These are phyloP conservation scores for Apamea crenata DNA, from an alignment of 2,888 invertebrate species.

Conservation along the genomic window DNA sequence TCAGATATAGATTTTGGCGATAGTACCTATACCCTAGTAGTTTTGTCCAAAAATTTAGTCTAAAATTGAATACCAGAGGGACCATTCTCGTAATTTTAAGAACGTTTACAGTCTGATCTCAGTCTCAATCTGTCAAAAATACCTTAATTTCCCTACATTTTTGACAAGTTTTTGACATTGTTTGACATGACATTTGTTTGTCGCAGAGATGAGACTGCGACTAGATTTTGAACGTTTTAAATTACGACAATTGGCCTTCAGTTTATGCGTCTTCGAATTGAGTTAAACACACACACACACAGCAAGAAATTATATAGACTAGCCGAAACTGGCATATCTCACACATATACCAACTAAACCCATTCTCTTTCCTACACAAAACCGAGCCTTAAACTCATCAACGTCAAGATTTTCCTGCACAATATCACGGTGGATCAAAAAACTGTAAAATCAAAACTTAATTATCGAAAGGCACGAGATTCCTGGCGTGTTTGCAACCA, in stretches of 20 bases:
- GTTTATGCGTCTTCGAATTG: neutral
- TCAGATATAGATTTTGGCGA: no score
- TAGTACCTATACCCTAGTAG: no score
- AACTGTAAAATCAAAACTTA: constrained; percentile 46
- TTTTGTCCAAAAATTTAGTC: no score
- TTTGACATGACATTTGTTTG: no score
- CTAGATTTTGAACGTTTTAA: neutral
- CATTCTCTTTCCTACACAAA: neutral
- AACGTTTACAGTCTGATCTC: no score
- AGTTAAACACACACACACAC: neutral
- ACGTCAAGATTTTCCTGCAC: constrained; percentile 23
- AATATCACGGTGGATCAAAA: constrained; percentile 49
- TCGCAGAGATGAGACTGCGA: neutral
- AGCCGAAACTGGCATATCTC: neutral
- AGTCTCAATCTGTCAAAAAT: no score
- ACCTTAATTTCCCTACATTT: neutral
- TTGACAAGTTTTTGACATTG: neutral
- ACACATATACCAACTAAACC: neutral
- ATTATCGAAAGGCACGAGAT: constrained; percentile 51
- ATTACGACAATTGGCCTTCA: neutral
- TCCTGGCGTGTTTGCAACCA: constrained; percentile 36
- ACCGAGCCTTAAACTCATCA: neutral
- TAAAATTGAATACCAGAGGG: no score
- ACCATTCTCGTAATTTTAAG: no score
- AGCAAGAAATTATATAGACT: no score